A percentile compares a stretch with the other conserved stretches of the same genome.
These are phyloP conservation scores for Aradophagus sp. DNA, from an alignment of 1,140 invertebrate genomes.

Conservation along the genomic window DNA sequence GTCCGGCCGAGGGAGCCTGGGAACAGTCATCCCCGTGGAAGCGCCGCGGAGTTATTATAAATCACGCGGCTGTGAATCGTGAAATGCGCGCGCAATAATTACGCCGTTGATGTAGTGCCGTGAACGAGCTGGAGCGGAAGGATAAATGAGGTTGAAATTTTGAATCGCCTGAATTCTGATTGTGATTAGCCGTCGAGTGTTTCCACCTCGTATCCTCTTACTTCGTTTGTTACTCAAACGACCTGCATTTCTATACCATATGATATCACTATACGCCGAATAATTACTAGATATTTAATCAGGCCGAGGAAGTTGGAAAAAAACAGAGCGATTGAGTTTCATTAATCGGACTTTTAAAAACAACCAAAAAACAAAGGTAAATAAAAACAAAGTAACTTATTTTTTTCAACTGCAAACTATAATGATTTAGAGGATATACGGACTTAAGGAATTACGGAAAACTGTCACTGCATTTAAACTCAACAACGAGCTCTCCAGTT, in stretches of 20 bases:
- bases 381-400: too few species aligned
- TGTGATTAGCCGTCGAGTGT: slow-evolving; percentile 11
- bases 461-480: too few species aligned
- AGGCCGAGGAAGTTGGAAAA: too few species aligned
- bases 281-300: too few species aligned
- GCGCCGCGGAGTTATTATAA: slow-evolving; percentile 38
- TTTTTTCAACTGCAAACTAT: too few species aligned
- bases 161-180: slow-evolving; percentile 15
- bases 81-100: slow-evolving; percentile 49
- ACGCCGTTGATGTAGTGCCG: slow-evolving; percentile 29
- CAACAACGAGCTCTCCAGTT: too few species aligned
- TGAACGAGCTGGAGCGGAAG: slow-evolving; percentile 19
- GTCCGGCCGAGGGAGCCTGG: slow-evolving; percentile 27
- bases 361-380: too few species aligned
- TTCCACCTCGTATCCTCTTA: slow-evolving; percentile 1
- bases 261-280: too few species aligned
- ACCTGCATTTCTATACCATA: neutral
- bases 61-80: slow-evolving; percentile 35
- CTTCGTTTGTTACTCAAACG: neutral
- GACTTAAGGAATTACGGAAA: too few species aligned
- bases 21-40: slow-evolving; percentile 41
- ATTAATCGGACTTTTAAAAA: too few species aligned
- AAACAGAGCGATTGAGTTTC: too few species aligned
- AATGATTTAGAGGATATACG: too few species aligned
- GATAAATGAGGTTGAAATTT: slow-evolving; percentile 35